Percentiles rank a stretch among this genome's conserved stretches.
Evolutionary conservation across 2,888 invertebrate species (phyloP).

Genomic region (Philopedon plagiatum): DNA sequence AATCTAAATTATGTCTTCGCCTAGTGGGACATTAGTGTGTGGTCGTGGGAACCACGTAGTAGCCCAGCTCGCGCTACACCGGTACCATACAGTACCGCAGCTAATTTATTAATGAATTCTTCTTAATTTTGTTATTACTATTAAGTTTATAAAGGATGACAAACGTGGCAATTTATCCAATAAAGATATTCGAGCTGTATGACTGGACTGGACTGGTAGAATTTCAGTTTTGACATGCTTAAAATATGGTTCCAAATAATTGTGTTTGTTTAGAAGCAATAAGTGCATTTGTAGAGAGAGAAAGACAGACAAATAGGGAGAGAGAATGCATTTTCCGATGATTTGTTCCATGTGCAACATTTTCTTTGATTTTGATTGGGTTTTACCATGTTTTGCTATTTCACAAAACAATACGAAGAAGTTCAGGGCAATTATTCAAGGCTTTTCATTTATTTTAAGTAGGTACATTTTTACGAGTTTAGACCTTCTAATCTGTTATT

Average conservation of each 20-base stretch:
- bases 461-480: neutral
- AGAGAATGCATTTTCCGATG: too few relatives aligned
- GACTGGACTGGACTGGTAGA: too few relatives aligned
- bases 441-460: neutral
- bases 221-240: too few relatives aligned
- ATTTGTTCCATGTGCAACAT: too few relatives aligned
- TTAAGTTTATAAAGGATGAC: neutral
- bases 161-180: too few relatives aligned
- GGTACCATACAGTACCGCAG: neutral
- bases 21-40: conserved; percentile 46
- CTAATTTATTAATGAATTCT: neutral
- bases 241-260: too few relatives aligned
- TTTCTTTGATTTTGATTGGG: too few relatives aligned
- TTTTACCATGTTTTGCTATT: too few relatives aligned
- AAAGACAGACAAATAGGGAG: too few relatives aligned
- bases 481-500: neutral
- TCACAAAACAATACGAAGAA: neutral
- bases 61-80: conserved; percentile 19
- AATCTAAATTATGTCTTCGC: conserved; percentile 42
- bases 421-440: neutral
- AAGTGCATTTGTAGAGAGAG: too few relatives aligned
- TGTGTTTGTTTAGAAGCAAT: too few relatives aligned
- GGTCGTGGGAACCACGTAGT: conserved; percentile 41
- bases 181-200: too few relatives aligned
- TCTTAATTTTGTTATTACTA: neutral